Base-by-base conservation (phyloP, 2,113 vertebrate species). In the Halcyon senegalensis region DNA sequence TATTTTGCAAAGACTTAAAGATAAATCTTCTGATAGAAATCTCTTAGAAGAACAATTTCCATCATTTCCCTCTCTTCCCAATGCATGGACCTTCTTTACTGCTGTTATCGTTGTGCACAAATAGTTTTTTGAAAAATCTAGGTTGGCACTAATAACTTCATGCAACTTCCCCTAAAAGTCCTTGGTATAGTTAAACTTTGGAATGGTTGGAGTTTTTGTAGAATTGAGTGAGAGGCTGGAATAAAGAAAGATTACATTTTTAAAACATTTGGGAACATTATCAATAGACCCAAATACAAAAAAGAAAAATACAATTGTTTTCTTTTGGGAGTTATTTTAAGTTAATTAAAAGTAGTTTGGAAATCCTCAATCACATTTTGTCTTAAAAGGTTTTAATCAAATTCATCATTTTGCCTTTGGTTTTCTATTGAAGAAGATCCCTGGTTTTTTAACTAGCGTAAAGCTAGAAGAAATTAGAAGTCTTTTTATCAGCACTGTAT, bases 1-100 rank as follows among this genome's bases (percentile, higher is more conserved):
- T 75, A 69, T 93, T 91, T 96, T 81, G 35, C 85, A 58, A 73
- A 92, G 75, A 81, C 76, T 75, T 43, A 63, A 50, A 93, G 64
- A 79, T 74, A 94, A 88, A 84, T 62, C 59, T 93, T 88, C 41
- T 90, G 41, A 84, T 68, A 66, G 16, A 86, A 83, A 70, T 86
- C n/a, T 90, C 63, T 74, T 43, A 94, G 67, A 86, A 80, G 89
- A 95, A 51, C 31, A 78, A 28, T 89, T 93, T 80, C 37, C 30
- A 78, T 73, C 35, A 55, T 81, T 86, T 89, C 11, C 16, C 16
- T 66, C 25, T 73, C 31, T 86, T 81, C 33, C 27, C 30, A 25
- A 30, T 83, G 79, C 46, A 62, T 2, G 1, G 46, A 60, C 28
- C n/a, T 78, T 58, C 39, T 68, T 90, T 91, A 59, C 28, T 66